A percentile compares a stretch with the other conserved stretches of the same genome.
These are phyloP conservation scores for Spilogale gracilis DNA, from an alignment of 2,113 vertebrate species.

Conservation along the genomic window DNA sequence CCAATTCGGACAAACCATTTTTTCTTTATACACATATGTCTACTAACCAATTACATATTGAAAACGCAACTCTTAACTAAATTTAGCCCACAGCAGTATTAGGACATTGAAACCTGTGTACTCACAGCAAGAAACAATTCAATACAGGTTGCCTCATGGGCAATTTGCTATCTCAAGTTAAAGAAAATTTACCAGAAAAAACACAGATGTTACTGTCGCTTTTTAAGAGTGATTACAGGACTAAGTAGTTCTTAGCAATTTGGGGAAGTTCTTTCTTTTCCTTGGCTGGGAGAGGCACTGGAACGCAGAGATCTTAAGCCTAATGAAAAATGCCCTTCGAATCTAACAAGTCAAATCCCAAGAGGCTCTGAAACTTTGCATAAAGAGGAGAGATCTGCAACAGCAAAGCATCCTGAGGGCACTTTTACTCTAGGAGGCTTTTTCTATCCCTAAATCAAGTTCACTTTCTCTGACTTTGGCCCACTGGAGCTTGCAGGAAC, in stretches of 20 bases:
- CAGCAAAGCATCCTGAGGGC: background rate
- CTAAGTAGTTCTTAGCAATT: background rate
- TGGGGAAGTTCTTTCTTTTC: background rate
- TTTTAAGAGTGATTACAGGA: background rate
- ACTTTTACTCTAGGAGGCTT: background rate
- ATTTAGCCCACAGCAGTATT: background rate
- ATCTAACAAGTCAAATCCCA: background rate
- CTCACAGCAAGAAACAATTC: background rate
- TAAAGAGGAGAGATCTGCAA: background rate
- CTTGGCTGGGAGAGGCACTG: background rate
- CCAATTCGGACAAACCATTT: background rate
- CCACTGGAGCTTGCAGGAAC: background rate
- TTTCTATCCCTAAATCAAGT: background rate
- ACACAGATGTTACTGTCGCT: background rate
- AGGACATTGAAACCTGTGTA: background rate
- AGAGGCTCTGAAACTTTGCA: background rate
- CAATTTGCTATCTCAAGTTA: background rate
- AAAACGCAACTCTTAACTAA: conserved; percentile 9
- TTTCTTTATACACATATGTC: background rate
- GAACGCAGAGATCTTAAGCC: background rate
- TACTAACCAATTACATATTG: background rate
- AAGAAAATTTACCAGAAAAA: background rate
- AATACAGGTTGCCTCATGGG: background rate
- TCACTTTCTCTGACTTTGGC: background rate
- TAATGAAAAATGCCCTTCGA: background rate